Conservation (phyloP, 2,113 vertebrate genomes). For the Cyanoramphus novaezelandiae region DNA sequence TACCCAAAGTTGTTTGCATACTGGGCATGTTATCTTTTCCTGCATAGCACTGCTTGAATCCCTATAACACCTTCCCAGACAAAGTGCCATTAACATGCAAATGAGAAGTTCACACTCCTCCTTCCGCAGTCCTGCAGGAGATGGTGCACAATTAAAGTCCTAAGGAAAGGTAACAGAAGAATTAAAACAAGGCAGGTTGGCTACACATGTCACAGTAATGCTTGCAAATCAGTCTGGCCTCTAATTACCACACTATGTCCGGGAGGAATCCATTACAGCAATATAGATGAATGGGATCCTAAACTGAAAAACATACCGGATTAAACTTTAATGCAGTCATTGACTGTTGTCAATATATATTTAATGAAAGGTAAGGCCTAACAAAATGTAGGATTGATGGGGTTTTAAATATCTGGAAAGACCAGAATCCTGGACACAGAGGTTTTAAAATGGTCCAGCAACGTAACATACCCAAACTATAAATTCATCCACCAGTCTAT, state of each 20-base stretch:
- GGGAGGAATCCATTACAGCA: background rate
- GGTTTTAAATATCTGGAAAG: background rate
- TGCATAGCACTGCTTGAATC: background rate
- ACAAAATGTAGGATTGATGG: background rate
- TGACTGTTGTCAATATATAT: background rate
- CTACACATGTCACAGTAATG: background rate
- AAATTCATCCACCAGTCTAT: background rate
- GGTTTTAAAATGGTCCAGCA: background rate
- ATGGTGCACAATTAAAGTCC: background rate
- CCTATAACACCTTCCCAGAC: background rate
- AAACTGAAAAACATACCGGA: background rate
- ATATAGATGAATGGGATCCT: slow-evolving; percentile 1
- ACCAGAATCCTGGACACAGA: background rate
- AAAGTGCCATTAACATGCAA: slow-evolving; percentile 23
- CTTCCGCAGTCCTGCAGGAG: background rate
- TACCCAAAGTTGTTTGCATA: background rate
- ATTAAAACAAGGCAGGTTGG: slow-evolving; percentile 1
- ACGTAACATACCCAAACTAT: background rate
- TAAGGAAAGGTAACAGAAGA: background rate
- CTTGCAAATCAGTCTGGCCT: background rate
- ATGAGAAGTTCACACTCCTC: background rate
- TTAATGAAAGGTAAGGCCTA: background rate
- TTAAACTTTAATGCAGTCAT: background rate
- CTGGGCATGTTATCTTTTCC: background rate
- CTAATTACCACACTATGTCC: slow-evolving; percentile 1